Evolutionary conservation across 2,888 invertebrate genomes (phyloP), one percentile per base, ranked within the genome.

Genomic region (Drosophila pseudotakahashii): DNA sequence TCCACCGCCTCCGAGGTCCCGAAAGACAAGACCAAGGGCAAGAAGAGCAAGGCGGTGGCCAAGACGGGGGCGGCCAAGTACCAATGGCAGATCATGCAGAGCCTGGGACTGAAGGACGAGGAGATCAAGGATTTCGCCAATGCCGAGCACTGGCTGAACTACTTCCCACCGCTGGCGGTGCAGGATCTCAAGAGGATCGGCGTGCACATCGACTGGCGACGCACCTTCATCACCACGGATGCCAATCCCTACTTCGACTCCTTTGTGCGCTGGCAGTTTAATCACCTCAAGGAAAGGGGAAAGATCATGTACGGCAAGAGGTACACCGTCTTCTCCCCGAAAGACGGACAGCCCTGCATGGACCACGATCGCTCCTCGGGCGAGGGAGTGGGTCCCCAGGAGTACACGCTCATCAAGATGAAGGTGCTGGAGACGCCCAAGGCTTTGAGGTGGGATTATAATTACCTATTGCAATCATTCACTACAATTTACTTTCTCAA

Each of bases 61-160:
- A 99, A 99, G 93, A 93, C 97, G 2, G 98, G 97, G 1, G 90
- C 93, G 4, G 95, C 96, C 0, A 99, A 98, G 92, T 99, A 96
- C 91, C 99, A 99, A 89, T 99, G 99, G 99, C 97, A 99, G 92
- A 99, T 99, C 59, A 99, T 99, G 99, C 94, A 96, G 90, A 96
- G 97, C 88, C 93, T 99, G 63, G 99, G 98, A 0, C 93, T 99
- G 51, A 91, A 93, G 3, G 96, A 99, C 90, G 96, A 97, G n/a
- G 98, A 99, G 89, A 99, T 99, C 42, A 94, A 94, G 70, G 94
- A 96, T 78, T 99, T 99, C 94, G 96, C 98, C 16, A 95, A 99
- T 92, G 95, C 97, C 3, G 93, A 94, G 59, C 94, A 98, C 91
- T 99, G 99, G 99, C 93, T 99, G n/a, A 95, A 97, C 77, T 99